Evolutionary conservation across 2,797 vertebrate genomes (phyloP), one percentile per base, ranked within the genome.

Genomic region (Hydrophis major): DNA sequence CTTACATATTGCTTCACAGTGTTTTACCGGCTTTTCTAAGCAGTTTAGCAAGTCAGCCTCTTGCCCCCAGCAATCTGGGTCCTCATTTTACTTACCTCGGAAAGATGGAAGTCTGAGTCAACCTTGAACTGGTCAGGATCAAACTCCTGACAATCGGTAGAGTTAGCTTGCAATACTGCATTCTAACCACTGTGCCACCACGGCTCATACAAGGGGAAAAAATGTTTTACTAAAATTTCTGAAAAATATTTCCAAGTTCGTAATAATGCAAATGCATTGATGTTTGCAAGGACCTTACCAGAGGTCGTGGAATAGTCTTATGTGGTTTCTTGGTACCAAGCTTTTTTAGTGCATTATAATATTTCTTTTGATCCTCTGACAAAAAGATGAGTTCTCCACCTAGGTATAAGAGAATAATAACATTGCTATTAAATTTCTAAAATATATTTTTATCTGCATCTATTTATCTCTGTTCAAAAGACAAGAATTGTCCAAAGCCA

Each of bases 321-420:
- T 97, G 96, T 93, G 97, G 98, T 91, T 97, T 98, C 95, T 98
- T 98, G 90, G 96, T 97, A 95, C 97, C 97, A 92, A 98, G 95
- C 89, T 98, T 98, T 95, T 97, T 98, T 94, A 98, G 96, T 56
- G 98, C 98, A 91, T 96, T 98, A 53, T 98, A 98, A 88, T 98
- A 98, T 93, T 98, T 98, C 92, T 97, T 98, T 96, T 98, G 98
- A 90, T 98, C 97, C 61, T 98, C 97, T 5, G 97, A 97, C 95
- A 98, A 95, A 97, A 98, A 98, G 14, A 98, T 96, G 69, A 97
- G 97, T 95, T 98, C 96, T 78, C 97, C 98, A 94, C 97, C 98
- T 98, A 98, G 96, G 97, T 98, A 87, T 55, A 57, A 69, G 32
- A 97, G 1, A 42, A 32, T 56, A 94, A 96, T n/a, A 95, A 89